Evolutionary conservation across 2,888 invertebrate genomes (phyloP).

Genomic region (Pristionchus arcanus): DNA sequence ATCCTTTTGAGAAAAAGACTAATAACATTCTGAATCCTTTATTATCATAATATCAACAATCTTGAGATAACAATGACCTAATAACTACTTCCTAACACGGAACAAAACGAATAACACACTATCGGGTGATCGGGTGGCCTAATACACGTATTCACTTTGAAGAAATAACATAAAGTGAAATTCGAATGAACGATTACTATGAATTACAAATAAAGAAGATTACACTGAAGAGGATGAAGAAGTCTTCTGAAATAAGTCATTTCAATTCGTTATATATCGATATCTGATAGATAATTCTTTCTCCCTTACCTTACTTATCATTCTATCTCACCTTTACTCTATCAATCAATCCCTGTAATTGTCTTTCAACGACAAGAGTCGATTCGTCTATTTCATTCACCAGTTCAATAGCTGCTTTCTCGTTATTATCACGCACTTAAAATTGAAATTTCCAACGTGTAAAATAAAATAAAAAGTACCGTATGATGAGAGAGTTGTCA

Average conservation of each 20-base stretch:
- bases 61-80: neutral
- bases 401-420: neutral
- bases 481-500: neutral
- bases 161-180: neutral
- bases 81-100: neutral
- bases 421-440: neutral
- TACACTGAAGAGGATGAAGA: neutral
- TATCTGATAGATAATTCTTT: no score
- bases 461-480: neutral
- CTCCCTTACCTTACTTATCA: neutral
- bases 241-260: constrained; percentile 28
- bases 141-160: constrained; percentile 44
- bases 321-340: constrained; percentile 20
- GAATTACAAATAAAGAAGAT: neutral
- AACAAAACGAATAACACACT: constrained; percentile 35
- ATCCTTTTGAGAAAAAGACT: no score
- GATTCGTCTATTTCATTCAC: neutral
- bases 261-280: neutral
- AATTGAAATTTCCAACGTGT: neutral
- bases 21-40: neutral
- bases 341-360: neutral
- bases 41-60: constrained; percentile 22
- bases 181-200: neutral
- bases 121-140: neutral
- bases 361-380: neutral